Percentiles rank a stretch among this genome's conserved stretches.
These are phyloP conservation scores for Crotalus viridis DNA, from an alignment of 2,113 vertebrate genomes.

Conservation along the genomic window DNA sequence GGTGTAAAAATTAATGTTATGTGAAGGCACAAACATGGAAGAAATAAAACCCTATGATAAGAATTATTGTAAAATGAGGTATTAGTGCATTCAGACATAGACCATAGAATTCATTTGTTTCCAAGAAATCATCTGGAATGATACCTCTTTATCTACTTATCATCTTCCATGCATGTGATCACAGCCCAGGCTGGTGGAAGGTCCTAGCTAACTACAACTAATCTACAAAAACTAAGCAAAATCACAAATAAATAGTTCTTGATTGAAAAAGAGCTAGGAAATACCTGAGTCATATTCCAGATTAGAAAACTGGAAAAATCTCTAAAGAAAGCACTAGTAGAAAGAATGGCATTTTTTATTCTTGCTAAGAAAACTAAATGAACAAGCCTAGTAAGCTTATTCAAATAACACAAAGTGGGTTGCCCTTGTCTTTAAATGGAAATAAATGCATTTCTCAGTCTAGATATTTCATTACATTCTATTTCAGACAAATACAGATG, in stretches of 20 bases:
- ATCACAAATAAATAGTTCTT: not conserved
- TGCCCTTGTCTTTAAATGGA: not conserved
- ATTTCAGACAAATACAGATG: not conserved
- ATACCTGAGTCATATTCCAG: not conserved
- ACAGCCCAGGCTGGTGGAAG: not conserved
- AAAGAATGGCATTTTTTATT: not conserved
- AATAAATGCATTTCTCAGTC: not conserved
- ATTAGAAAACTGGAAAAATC: not conserved
- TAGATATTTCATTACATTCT: not conserved
- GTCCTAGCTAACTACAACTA: not conserved
- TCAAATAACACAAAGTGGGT: not conserved
- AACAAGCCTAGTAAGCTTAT: not conserved
- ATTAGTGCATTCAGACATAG: not conserved
- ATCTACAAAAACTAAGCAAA: not conserved
- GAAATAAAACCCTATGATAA: not conserved
- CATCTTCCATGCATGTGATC: not conserved
- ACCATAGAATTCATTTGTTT: not conserved
- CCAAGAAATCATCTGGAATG: not conserved
- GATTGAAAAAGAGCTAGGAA: not conserved
- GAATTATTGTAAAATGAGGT: not conserved
- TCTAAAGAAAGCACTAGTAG: not conserved
- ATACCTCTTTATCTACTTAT: not conserved
- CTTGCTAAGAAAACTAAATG: not conserved
- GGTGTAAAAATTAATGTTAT: not conserved
- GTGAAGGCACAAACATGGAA: not conserved